Base-by-base conservation (phyloP, 2,888 invertebrate species). In the Aphodius granarius region DNA sequence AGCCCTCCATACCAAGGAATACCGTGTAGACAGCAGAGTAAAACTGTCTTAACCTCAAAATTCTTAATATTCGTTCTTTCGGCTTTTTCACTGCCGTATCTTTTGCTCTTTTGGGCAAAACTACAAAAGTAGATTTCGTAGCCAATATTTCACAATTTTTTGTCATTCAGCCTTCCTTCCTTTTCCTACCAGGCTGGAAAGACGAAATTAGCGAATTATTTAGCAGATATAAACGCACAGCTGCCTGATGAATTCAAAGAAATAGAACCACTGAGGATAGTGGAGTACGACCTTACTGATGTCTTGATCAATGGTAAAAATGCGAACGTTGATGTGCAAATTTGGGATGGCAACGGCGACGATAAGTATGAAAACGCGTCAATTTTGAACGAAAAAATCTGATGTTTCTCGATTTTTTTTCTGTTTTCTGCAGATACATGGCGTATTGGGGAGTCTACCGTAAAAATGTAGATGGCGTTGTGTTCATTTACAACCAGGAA, bases 281-380 rank as follows among this genome's bases (percentile, higher is more conserved):
- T 83, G 16, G 83, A 83, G 75, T 82, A 81, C 73, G 83, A 83
- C 74, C 77, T 82, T 16, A 77, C 77, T 65, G 78, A 82, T 75
- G 77, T 83, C 5, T 80, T 82, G 71, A 75, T 83, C 3, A 77
- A 81, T 20, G 81, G 80, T 22, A 73, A 22, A 13, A 81, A 78
- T 66, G 21, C 75, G 0, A 80, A 82, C 63, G 78, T 82, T 64
- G 83, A 83, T 77, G 79, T 83, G 3, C 82, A 83, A 73, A 74
- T 83, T 18, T 83, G 83, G 83, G 83, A 83, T 76, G 79, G 79
- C 19, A 82, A 82, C 78, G 83, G 83, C 4, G 82, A 83, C 72
- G 83, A 83, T 72, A 81, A 78, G 83, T 83, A 80, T 23, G 63
- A 64, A 19, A 18, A 23, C n/a, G n/a, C n/a, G n/a, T n/a, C n/a